phyloP scores from a whole-genome alignment of 2,888 invertebrate species.

The Pammene aurita region DNA sequence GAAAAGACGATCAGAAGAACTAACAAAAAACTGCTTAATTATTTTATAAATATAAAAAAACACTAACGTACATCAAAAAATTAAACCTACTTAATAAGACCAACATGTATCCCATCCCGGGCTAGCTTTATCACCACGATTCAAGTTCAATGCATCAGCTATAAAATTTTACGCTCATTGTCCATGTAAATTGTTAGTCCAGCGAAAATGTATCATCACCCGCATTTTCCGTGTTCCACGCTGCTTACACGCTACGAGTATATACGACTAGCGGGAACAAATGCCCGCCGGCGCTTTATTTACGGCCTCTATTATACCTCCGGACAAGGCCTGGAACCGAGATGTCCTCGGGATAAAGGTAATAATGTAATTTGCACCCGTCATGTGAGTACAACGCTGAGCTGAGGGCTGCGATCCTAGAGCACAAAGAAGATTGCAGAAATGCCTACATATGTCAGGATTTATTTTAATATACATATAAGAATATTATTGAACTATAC shows the following conservation, averaged over 20 bases:
- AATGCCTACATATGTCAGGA: too few species aligned
- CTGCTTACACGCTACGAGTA: constrained; percentile 58
- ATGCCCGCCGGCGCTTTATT: constrained; percentile 61
- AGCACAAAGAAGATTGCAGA: background rate
- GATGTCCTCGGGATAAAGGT: constrained; percentile 38
- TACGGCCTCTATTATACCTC: constrained; percentile 51
- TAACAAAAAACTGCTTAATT: too few species aligned
- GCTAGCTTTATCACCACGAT: background rate
- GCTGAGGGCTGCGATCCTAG: constrained; percentile 22
- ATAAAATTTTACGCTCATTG: background rate
- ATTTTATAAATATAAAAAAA: background rate
- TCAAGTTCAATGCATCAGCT: background rate
- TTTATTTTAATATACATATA: too few species aligned
- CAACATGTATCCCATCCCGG: too few species aligned
- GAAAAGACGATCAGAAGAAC: too few species aligned
- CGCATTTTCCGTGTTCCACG: constrained; percentile 57
- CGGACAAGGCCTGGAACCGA: constrained; percentile 41
- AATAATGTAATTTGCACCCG: constrained; percentile 42
- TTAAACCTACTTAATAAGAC: background rate
- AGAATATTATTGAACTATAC: too few species aligned
- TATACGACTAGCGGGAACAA: constrained; percentile 60
- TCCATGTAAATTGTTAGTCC: constrained; percentile 18
- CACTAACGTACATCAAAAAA: background rate
- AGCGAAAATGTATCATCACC: constrained; percentile 55
- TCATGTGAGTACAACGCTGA: constrained; percentile 31